These are phyloP conservation scores for Watsonalla cultraria DNA, from an alignment of 2,888 invertebrate genomes.

Conservation along the genomic window DNA sequence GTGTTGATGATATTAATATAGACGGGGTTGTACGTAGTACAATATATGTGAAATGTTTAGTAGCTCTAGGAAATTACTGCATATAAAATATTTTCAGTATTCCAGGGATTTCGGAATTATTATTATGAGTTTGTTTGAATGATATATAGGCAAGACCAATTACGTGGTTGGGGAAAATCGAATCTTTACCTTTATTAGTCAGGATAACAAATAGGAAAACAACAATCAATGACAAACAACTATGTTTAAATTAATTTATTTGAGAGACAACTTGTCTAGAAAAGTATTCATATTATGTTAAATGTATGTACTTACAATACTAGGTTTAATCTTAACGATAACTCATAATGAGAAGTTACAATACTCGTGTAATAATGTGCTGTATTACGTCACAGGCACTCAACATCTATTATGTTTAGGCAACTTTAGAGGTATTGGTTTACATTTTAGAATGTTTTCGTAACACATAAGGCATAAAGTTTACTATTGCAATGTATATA, in stretches of 20 bases:
- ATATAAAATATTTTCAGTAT: too few species aligned
- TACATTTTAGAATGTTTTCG: not conserved
- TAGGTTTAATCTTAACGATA: not conserved
- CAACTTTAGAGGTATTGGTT: not conserved
- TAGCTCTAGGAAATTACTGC: too few species aligned
- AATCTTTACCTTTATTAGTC: not conserved
- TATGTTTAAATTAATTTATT: constrained; percentile 2
- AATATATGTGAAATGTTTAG: too few species aligned
- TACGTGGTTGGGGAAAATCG: not conserved
- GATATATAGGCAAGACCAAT: too few species aligned
- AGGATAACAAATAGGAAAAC: not conserved
- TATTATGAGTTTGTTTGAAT: too few species aligned
- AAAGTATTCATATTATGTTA: not conserved
- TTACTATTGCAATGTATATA: not conserved
- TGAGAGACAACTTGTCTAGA: not conserved
- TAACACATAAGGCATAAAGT: not conserved
- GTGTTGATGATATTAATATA: too few species aligned
- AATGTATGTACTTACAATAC: not conserved
- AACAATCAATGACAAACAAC: not conserved
- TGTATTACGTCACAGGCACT: not conserved
- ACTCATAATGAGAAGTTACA: not conserved
- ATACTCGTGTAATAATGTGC: not conserved
- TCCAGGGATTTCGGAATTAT: too few species aligned
- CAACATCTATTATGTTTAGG: not conserved
- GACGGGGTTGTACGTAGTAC: too few species aligned